Evolutionary conservation across 2,113 vertebrate genomes (phyloP).

Genomic region (Uria aalge): DNA sequence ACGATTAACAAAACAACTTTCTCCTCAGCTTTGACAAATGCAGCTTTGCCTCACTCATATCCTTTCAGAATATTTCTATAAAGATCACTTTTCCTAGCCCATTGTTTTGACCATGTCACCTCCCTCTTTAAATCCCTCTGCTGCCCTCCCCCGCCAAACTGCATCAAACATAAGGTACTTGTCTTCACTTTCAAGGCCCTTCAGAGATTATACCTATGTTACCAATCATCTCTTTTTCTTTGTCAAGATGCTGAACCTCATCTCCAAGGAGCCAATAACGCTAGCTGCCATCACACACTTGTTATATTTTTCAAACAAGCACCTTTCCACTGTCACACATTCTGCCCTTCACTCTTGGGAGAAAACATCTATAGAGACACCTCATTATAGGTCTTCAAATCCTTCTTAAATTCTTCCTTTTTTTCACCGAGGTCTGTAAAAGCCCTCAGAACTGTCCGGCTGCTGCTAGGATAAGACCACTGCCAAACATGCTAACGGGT

Average conservation of each 20-base stretch:
- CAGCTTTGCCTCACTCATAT: background rate
- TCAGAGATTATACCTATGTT: background rate
- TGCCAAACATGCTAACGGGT: background rate
- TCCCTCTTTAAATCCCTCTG: background rate
- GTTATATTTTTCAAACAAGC: constrained; percentile 29
- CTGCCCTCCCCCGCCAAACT: background rate
- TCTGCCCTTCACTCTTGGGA: constrained; percentile 19
- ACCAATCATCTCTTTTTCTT: constrained; percentile 22
- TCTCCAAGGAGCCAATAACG: constrained; percentile 32
- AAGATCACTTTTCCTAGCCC: background rate
- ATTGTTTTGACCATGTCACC: background rate
- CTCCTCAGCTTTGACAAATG: background rate
- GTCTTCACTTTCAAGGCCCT: constrained; percentile 21
- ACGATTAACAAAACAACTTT: background rate
- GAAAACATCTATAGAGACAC: constrained; percentile 4
- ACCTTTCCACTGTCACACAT: constrained; percentile 1
- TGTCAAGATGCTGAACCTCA: constrained; percentile 20
- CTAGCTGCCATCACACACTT: constrained; percentile 13
- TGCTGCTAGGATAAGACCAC: background rate
- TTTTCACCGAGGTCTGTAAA: background rate
- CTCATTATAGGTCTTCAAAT: constrained; percentile 8
- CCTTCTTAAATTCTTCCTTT: background rate
- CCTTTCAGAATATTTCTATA: background rate
- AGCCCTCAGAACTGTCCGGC: background rate
- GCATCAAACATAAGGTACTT: constrained; percentile 2